Conservation (phyloP, 2,113 vertebrate genomes). For the Polypterus senegalus region DNA sequence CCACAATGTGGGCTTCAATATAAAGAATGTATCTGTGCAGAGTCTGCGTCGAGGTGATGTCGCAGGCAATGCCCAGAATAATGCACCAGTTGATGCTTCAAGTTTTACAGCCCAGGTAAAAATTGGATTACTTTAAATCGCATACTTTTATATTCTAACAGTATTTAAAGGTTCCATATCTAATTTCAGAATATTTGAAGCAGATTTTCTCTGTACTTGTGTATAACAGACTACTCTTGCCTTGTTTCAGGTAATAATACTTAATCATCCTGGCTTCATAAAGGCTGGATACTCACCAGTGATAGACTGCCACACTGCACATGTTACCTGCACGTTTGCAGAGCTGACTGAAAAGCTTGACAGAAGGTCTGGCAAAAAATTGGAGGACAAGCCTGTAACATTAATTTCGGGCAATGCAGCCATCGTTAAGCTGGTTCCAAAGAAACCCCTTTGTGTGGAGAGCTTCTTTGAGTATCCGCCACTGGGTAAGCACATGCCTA, state of each 20-base stretch:
- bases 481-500: slow-evolving; percentile 20
- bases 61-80: slow-evolving; percentile 53
- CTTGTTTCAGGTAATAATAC: slow-evolving; percentile 47
- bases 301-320: slow-evolving; percentile 62
- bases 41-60: slow-evolving; percentile 45
- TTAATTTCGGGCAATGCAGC: slow-evolving; percentile 60
- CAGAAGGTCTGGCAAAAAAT: slow-evolving; percentile 45
- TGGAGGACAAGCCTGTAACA: slow-evolving; percentile 42
- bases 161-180: background rate
- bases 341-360: slow-evolving; percentile 60
- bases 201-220: background rate
- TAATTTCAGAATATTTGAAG: too few relatives aligned
- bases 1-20: slow-evolving; percentile 55
- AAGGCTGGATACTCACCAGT: slow-evolving; percentile 56
- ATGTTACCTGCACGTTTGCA: slow-evolving; percentile 54
- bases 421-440: slow-evolving; percentile 50
- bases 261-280: slow-evolving; percentile 62
- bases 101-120: slow-evolving; percentile 52
- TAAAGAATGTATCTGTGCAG: slow-evolving; percentile 51
- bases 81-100: slow-evolving; percentile 50
- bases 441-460: slow-evolving; percentile 64
- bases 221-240: background rate
- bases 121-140: too few relatives aligned
- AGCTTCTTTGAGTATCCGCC: slow-evolving; percentile 61
- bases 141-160: too few relatives aligned